Base-by-base conservation (phyloP, 2,888 invertebrate genomes). In the Abrostola tripartita region DNA sequence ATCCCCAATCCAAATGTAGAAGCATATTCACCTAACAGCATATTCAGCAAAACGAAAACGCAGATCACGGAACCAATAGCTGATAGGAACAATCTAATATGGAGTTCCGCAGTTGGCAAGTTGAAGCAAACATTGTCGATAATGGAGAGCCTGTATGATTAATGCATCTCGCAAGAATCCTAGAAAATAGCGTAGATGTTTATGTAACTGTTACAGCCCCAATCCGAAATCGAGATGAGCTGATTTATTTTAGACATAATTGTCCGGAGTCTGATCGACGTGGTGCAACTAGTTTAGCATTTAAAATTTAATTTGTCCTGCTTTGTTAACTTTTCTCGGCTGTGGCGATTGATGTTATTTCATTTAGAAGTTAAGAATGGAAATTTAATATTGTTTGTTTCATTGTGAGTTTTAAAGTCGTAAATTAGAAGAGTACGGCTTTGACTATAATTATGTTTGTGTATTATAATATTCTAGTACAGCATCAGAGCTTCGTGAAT, bases 61-160 rank as follows among this genome's bases (percentile, higher is more conserved):
- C 51, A 68, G 62, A 73, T 68, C 61, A 59, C 56, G 70, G 73
- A 74, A 67, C 71, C 70, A 74, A 78, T 74, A 77, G 71, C 70
- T 74, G 67, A 68, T 72, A 62, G 58, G 50, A 53, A 57, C 74
- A 78, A 79, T 79, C 75, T 79, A 80, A 81, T 77, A 79, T 71
- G 77, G 63, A 81, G 78, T 81, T 84, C 72, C 79, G 76, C 76
- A 82, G 83, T 83, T 82, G 66, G 76, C 67, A 84, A 86, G 81
- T 84, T 84, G 82, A 84, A 85, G 80, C 88, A 88, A 89, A 88
- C 86, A 87, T 68, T 71, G 80, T 71, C 73, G 65, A 81, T 86
- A 83, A 85, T 83, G 81, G 84, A 85, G 81, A 78, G 70, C 76
- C 75, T 65, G 74, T 79, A 82, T 87, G 86, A 87, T 87, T 86